Percentiles rank a stretch among this genome's conserved stretches.
Evolutionary conservation across 2,113 vertebrate species (phyloP).

Genomic region (Nannospalax galili): DNA sequence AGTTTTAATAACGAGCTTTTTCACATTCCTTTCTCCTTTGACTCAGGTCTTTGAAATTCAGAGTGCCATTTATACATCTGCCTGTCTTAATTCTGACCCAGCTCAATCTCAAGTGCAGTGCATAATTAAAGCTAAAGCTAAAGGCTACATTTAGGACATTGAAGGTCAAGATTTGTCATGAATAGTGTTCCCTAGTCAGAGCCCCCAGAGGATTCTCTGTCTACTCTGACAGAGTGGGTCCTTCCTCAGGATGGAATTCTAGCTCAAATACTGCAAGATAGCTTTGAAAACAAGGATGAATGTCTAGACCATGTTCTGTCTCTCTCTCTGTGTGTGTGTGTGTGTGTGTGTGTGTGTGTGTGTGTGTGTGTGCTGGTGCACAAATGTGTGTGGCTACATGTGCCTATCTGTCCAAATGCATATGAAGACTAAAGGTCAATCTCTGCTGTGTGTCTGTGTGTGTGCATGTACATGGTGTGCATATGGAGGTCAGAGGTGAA

Average conservation of each 20-base stretch:
- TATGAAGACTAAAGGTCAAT: no score
- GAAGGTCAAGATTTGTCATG: background rate
- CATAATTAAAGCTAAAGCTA: background rate
- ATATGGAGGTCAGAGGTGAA: background rate
- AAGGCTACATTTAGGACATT: background rate
- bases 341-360: background rate
- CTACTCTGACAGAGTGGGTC: background rate
- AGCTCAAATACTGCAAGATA: background rate
- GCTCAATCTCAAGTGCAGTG: background rate
- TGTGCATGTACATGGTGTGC: background rate
- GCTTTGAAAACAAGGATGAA: background rate
- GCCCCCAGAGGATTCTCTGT: no score
- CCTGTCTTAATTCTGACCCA: background rate
- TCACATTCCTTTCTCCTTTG: background rate
- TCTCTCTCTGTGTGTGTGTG: background rate
- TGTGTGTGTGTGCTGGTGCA: no score
- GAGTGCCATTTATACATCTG: background rate
- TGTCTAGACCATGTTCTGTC: background rate
- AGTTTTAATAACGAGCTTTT: background rate
- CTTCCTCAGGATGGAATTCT: background rate
- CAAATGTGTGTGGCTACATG: background rate
- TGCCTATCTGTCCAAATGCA: no score
- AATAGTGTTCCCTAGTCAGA: background rate
- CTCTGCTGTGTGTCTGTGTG: background rate
- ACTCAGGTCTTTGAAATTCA: background rate